Conservation (phyloP, 2,113 vertebrate genomes). For the Thermophis baileyi region DNA sequence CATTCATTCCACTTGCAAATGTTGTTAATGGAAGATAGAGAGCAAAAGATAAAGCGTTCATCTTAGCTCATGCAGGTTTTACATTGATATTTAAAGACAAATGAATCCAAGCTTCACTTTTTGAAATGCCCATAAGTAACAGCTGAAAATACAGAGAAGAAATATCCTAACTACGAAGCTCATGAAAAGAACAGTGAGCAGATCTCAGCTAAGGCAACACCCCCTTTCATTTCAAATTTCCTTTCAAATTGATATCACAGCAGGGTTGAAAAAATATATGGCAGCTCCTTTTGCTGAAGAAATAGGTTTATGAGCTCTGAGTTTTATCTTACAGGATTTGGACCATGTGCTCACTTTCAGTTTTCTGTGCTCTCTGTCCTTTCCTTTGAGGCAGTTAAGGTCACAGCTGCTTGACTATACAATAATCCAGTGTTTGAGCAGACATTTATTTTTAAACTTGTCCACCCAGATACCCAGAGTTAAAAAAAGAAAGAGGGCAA, state of each 20-base stretch:
- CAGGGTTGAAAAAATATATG: neutral
- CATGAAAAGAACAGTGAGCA: neutral
- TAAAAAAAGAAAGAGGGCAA: constrained; percentile 1
- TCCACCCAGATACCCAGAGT: constrained; percentile 29
- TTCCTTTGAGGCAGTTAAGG: constrained; percentile 50
- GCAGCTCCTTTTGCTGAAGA: neutral
- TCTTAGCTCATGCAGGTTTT: neutral
- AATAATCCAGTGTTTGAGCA: constrained; percentile 38
- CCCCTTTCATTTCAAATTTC: neutral
- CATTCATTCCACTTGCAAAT: neutral
- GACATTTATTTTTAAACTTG: constrained; percentile 57
- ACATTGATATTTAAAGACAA: neutral
- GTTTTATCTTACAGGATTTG: neutral
- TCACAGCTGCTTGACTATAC: constrained; percentile 34
- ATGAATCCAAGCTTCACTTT: neutral
- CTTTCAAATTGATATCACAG: neutral
- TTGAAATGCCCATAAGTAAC: neutral
- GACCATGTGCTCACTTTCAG: neutral
- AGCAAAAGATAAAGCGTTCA: neutral
- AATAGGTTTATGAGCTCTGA: neutral
- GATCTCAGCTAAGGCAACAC: neutral
- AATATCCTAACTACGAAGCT: neutral
- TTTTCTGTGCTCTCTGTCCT: constrained; percentile 28
- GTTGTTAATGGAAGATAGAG: neutral
- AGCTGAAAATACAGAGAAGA: neutral